Evolutionary conservation across 2,888 invertebrate genomes (phyloP), one percentile per base, ranked within the genome.

Genomic region (Epistrophe eligans): DNA sequence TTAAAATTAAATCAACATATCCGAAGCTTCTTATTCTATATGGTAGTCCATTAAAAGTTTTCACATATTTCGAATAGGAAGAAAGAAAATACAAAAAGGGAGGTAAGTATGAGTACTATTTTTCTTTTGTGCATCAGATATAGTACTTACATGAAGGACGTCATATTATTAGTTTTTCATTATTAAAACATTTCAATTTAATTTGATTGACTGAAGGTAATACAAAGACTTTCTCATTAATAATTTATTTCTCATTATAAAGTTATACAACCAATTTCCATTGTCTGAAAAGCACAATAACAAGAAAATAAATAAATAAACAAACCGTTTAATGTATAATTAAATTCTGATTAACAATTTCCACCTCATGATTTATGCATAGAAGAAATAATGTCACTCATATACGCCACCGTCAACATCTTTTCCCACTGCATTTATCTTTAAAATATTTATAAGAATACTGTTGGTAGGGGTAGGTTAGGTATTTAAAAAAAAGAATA

Each of bases 361-460:
- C 15, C 40, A 8, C 0, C 24, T 58, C 11, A 60, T 60, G 38
- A 62, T 19, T 40, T 62, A 62, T 62, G 62, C 24, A 62, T 43
- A 13, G 19, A 60, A 19, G 2, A 38, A 38, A 19, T 13, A 60
- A 60, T 60, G 15, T 60, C 38, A 40, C 40, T 60, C 60, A 19
- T 19, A 60, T 19, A 60, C 40, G 40, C 40, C 62, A 52, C 52
- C 24, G 8, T 52, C 48, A 17, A n/a, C n/a, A 17, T 52, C 11
- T n/a, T 45, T n/a, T 45, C 45, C n/a, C 7, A 45, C 2, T 43
- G 43, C 43, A 15, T 43, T 43, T 5, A n/a, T n/a, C n/a, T n/a
- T n/a, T n/a, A n/a, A 43, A 2, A 15, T 6, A 15, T 13, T 13
- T 43, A 43, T n/a, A n/a, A n/a, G n/a, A n/a, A n/a, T n/a, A n/a